These are phyloP conservation scores for Artibeus lituratus DNA, from an alignment of 2,797 vertebrate genomes.

Conservation along the genomic window DNA sequence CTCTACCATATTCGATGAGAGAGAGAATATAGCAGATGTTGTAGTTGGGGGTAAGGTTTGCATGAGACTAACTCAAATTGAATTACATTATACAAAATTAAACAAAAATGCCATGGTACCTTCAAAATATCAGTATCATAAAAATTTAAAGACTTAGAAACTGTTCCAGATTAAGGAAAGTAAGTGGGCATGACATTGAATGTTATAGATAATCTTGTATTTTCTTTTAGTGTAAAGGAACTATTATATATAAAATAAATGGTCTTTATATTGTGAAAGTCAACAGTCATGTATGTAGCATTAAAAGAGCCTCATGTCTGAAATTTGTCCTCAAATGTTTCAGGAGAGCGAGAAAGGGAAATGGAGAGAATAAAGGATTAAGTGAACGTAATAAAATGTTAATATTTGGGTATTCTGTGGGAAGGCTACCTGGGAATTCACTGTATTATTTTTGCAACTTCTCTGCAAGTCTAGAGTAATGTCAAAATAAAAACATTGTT, in stretches of 20 bases:
- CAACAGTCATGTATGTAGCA: not conserved
- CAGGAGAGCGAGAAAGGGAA: no score
- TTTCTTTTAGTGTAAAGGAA: not conserved
- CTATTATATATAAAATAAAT: not conserved
- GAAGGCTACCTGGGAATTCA: no score
- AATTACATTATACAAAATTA: not conserved
- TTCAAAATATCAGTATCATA: not conserved
- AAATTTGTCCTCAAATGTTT: not conserved
- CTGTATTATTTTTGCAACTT: no score
- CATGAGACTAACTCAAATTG: not conserved
- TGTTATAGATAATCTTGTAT: not conserved
- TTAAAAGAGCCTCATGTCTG: not conserved
- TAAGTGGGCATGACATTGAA: not conserved
- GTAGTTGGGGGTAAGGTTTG: not conserved
- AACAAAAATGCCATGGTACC: not conserved
- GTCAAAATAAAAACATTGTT: no score
- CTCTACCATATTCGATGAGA: not conserved
- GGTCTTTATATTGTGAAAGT: not conserved
- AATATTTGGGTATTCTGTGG: no score
- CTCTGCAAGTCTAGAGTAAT: no score
- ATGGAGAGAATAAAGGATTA: no score
- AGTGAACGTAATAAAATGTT: no score
- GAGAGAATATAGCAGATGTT: not conserved
- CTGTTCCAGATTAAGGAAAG: not conserved
- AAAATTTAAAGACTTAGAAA: not conserved